These are phyloP conservation scores for Phalanger gymnotis DNA, from an alignment of 2,797 vertebrate species.

Conservation along the genomic window DNA sequence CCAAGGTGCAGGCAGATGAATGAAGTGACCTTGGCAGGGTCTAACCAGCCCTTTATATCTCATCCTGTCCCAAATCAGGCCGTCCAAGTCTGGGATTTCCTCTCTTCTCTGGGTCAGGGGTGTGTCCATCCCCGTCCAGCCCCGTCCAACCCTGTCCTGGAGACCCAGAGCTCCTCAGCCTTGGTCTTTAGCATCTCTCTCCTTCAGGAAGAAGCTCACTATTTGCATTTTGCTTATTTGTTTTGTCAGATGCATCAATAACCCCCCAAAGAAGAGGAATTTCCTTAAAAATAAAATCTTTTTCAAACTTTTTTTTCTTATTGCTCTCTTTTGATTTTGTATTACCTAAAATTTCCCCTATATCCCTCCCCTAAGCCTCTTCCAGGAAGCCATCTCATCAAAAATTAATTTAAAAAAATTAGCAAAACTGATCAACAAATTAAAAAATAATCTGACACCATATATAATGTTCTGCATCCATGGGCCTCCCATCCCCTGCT, in stretches of 20 bases:
- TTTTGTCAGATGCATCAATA: not conserved
- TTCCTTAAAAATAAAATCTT: not conserved
- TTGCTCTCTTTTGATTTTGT: not conserved
- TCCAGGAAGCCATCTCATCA: not conserved
- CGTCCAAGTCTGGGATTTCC: not conserved
- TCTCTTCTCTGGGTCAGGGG: not conserved
- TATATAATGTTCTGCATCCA: not conserved
- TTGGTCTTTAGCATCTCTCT: not conserved
- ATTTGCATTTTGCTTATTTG: not conserved
- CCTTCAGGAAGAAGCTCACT: not conserved
- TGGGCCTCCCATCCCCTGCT: not conserved
- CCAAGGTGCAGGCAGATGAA: not conserved
- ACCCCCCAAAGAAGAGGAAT: not conserved
- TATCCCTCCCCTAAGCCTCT: not conserved
- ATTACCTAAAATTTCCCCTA: not conserved
- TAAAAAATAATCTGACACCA: not conserved
- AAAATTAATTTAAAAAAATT: not conserved
- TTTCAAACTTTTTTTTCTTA: not conserved
- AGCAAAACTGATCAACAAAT: not conserved
- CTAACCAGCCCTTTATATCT: accelerated
- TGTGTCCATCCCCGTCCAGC: accelerated
- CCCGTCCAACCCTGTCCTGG: not conserved
- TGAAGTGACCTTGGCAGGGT: not conserved
- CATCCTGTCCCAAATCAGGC: not conserved
- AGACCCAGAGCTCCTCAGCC: not conserved